phyloP scores from a whole-genome alignment of 1,140 invertebrate species.

The Adelges cooleyi region DNA sequence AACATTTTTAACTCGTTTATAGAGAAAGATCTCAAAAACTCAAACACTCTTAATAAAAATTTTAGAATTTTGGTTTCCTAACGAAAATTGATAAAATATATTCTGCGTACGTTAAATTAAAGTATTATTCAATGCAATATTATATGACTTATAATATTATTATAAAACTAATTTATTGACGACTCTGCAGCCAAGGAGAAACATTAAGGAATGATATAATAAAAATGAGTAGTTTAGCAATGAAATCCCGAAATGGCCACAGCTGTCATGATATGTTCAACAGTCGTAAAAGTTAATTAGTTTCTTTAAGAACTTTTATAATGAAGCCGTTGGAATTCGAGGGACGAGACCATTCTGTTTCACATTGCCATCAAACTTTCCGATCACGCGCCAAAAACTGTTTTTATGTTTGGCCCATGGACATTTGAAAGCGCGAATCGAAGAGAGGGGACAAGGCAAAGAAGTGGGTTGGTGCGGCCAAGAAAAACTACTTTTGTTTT shows the following conservation, averaged over 20 bases:
- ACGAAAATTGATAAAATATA: too few species aligned
- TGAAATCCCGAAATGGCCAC: conserved; percentile 26
- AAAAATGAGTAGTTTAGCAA: conserved; percentile 19
- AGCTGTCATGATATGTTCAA: conserved; percentile 25
- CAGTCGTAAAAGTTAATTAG: conserved; percentile 28
- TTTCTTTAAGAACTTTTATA: conserved; percentile 26
- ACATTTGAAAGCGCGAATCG: conserved; percentile 2
- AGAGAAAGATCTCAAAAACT: too few species aligned
- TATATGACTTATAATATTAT: too few species aligned
- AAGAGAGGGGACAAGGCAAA: neutral
- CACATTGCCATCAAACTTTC: conserved; percentile 22
- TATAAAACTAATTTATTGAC: too few species aligned
- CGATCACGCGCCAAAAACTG: conserved; percentile 28
- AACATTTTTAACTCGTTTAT: too few species aligned
- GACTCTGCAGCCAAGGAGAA: too few species aligned
- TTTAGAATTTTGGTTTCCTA: too few species aligned
- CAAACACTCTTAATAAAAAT: too few species aligned
- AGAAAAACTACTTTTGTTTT: conserved; percentile 21
- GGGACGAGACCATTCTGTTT: conserved; percentile 24
- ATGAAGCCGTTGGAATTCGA: conserved; percentile 28
- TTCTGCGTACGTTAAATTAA: too few species aligned
- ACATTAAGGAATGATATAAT: neutral
- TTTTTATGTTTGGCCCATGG: conserved; percentile 23
- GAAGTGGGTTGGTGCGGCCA: neutral
- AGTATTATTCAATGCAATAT: too few species aligned